These are phyloP conservation scores for Psylliodes chrysocephalus DNA, from an alignment of 2,888 invertebrate species.

Conservation along the genomic window DNA sequence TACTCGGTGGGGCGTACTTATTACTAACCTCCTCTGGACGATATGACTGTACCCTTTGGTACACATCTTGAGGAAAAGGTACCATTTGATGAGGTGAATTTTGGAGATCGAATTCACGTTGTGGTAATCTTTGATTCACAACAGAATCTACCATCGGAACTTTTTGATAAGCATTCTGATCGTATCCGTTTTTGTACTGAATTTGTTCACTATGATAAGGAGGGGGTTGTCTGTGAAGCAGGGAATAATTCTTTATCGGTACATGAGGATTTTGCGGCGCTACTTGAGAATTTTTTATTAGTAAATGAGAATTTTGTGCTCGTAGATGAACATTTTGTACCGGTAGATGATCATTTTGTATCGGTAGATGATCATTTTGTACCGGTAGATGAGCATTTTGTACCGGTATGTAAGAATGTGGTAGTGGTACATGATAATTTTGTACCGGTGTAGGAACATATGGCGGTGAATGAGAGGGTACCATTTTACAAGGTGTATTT, in stretches of 20 bases:
- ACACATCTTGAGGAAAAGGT: slow-evolving; percentile 40
- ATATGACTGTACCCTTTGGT: slow-evolving; percentile 58
- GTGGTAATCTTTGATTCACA: slow-evolving; percentile 19
- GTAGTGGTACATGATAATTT: slow-evolving; percentile 43
- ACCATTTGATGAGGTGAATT: slow-evolving; percentile 53
- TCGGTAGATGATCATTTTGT: slow-evolving; percentile 33
- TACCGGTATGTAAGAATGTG: slow-evolving; percentile 24
- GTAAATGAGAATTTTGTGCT: slow-evolving; percentile 56
- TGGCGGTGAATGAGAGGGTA: no score
- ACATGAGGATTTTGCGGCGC: slow-evolving; percentile 43
- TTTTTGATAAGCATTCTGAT: slow-evolving; percentile 7
- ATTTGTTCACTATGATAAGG: slow-evolving; percentile 53
- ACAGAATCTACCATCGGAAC: slow-evolving; percentile 29
- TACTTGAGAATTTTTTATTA: slow-evolving; percentile 32
- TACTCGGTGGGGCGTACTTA: slow-evolving; percentile 71
- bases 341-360: slow-evolving; percentile 44
- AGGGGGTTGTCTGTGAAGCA: slow-evolving; percentile 49
- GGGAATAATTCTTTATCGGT: slow-evolving; percentile 37
- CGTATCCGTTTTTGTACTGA: slow-evolving; percentile 37
- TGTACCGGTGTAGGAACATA: slow-evolving; percentile 36
- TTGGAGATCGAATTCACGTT: slow-evolving; percentile 42
- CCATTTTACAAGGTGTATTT: no score
- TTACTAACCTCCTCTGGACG: slow-evolving; percentile 49
- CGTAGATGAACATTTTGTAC: slow-evolving; percentile 15
- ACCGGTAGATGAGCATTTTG: slow-evolving; percentile 55